Evolutionary conservation across 2,888 invertebrate species (phyloP).

Genomic region (Branchellion lobata): DNA sequence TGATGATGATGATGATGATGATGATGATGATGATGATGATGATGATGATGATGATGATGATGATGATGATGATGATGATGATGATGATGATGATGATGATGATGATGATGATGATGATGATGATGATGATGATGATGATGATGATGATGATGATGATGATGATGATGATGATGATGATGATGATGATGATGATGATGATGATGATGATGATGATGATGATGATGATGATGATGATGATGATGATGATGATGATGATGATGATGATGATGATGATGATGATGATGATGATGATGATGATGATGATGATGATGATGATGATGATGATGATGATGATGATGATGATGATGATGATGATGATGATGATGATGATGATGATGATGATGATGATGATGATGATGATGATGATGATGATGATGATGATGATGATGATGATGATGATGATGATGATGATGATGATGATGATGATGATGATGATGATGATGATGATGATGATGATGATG

Average conservation of each 20-base stretch:
- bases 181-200: not conserved
- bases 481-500: not conserved
- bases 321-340: slow-evolving; percentile 4
- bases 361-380: slow-evolving; percentile 44
- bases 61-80: not conserved
- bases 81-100: not conserved
- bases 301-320: not conserved
- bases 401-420: not conserved
- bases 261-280: slow-evolving; percentile 14
- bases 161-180: not conserved
- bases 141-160: not conserved
- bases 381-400: slow-evolving; percentile 49
- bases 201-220: not conserved
- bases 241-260: not conserved
- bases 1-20: slow-evolving; percentile 18
- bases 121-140: slow-evolving; percentile 8
- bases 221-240: not conserved
- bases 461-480: slow-evolving; percentile 32
- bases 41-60: not conserved
- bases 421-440: slow-evolving; percentile 12
- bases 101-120: slow-evolving; percentile 10
- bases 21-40: slow-evolving; percentile 10
- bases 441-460: slow-evolving; percentile 34
- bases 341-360: slow-evolving; percentile 43
- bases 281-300: not conserved